Base-by-base conservation (phyloP, 1,140 invertebrate genomes). In the Drosophila athabasca region DNA sequence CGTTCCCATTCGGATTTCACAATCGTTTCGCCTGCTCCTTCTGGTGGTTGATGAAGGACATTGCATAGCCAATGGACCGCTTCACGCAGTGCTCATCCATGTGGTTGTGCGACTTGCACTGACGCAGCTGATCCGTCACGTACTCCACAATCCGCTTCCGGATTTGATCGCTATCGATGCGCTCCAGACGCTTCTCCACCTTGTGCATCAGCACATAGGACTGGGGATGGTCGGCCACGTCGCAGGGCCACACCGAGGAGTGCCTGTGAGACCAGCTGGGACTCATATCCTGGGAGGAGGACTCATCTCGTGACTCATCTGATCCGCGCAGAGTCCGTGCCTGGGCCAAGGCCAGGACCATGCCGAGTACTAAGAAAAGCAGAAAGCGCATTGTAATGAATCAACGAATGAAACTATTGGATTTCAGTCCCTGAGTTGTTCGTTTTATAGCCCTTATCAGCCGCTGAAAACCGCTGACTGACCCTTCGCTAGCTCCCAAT, bases 1-100 rank as follows among this genome's bases (percentile, higher is more conserved):
- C 68, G 62, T 31, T 9, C 2, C 1, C 62, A 58, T 50, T 76
- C 70, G 57, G 35, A 65, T 39, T 35, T 22, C 17, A 48, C n/a
- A 50, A 35, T 7, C 15, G 4, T 6, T 31, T 55, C 44, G 55
- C 7, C 52, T 62, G 44, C 8, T 44, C 19, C 43, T 66, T 53
- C 8, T 76, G 64, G 8, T 54, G 67, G 15, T 31, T 64, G 29
- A 82, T 82, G 6, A 80, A 80, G 13, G 77, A 76, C 79, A 82
- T 82, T 26, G 79, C 61, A 44, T 52, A 62, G 17, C 79, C 79
- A 69, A 79, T 80, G 7, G 73, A 65, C 0, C 75, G 71, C 2
- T 59, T 72, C 0, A 79, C 79, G 13, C 83, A 87, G 39, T 79
- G 80, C 44, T 69, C 70, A 17, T 79, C 65, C 78, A 81, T 75